Base-by-base conservation (phyloP, 2,113 vertebrate genomes). In the Donacobius atricapilla region DNA sequence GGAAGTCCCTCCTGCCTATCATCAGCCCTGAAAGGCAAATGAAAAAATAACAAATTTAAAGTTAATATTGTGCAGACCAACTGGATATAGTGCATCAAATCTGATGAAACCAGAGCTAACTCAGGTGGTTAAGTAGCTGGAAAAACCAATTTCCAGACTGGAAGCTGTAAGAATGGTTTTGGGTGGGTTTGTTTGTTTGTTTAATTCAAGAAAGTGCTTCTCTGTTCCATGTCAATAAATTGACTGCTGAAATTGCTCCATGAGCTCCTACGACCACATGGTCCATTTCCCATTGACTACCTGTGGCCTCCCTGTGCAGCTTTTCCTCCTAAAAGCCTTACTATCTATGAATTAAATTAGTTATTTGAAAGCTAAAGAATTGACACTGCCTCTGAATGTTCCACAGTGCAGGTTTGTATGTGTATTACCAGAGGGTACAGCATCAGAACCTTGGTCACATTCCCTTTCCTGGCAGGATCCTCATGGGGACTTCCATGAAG, bases 1-100 rank as follows among this genome's bases (percentile, higher is more conserved):
- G 80, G 97, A 98, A 95, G 95, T 96, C 63, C 94, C 95, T 61
- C 97, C 96, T n/a, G 97, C 97, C 94, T 97, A 22, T 72, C 87
- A 61, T 98, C 98, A 92, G 97, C 97, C 87, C 96, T 98, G 89
- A 98, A 88, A 95, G 96, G 97, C 97, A 98, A 85, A 89, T 64
- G 5, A 53, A 80, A 72, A 82, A 69, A 50, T 37, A n/a, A 66
- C 7, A 75, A 56, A 70, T 54, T 73, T 65, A 25, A 89, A 91
- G 70, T 69, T 37, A 72, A 28, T 54, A 72, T 5, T 70, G 40
- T 42, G 13, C n/a, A 87, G 40, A 68, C 12, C 10, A 83, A 27
- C 16, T 57, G n/a, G 33, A 64, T 56, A 73, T 11, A 71, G 19
- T 35, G 18, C 17, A 87, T 61, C 31, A 87, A 71, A 84, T 69